These are phyloP conservation scores for Sebastes vulpes DNA, from an alignment of 2,797 vertebrate genomes.

Conservation along the genomic window DNA sequence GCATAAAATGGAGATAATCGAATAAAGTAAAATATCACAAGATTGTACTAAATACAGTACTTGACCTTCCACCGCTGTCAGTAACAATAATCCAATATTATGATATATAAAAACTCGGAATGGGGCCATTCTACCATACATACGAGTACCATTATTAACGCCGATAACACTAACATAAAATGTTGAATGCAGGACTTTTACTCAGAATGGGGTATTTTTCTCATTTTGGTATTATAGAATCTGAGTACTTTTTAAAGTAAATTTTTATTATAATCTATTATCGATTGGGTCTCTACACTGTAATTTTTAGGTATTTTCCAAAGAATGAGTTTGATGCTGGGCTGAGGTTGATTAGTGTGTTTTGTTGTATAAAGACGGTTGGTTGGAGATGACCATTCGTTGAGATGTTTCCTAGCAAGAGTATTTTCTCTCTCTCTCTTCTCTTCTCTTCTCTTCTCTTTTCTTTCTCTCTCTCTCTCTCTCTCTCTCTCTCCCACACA, in stretches of 20 bases:
- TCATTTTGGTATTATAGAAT: not conserved
- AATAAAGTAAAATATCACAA: not conserved
- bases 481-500: not conserved
- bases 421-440: constrained; percentile 10
- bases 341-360: not conserved
- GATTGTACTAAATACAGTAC: not conserved
- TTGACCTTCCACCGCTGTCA: not conserved
- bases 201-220: not conserved
- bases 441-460: not conserved
- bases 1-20: not conserved
- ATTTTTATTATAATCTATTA: not conserved
- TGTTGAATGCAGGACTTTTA: not conserved
- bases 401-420: constrained; percentile 21
- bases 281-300: not conserved
- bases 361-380: constrained; percentile 2
- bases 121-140: no score
- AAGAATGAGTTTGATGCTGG: not conserved
- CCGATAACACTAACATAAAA: not conserved
- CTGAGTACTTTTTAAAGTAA: no score
- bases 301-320: not conserved
- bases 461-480: not conserved
- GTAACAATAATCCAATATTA: not conserved
- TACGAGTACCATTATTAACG: not conserved
- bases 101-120: no score
- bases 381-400: constrained; percentile 26